Evolutionary conservation across 2,888 invertebrate genomes (phyloP).

Genomic region (Torymus aiolomorphi): DNA sequence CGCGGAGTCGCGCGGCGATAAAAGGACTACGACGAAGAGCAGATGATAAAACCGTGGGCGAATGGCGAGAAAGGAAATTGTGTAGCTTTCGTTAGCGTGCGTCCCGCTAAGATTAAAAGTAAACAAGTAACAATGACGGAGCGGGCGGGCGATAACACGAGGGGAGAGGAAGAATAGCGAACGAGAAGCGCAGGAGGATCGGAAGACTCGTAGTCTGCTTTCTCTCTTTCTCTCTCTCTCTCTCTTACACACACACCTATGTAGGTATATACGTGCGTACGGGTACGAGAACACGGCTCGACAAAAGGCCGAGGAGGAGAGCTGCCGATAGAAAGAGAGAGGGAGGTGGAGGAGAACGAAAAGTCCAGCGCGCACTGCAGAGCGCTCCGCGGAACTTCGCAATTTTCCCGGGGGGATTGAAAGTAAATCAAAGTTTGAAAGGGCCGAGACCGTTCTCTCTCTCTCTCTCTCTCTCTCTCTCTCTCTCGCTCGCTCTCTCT

Average conservation of each 20-base stretch:
- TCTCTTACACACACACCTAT: too few relatives aligned
- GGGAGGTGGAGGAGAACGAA: background rate
- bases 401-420: constrained; percentile 61
- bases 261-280: too few relatives aligned
- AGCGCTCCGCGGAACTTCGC: constrained; percentile 55
- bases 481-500: background rate
- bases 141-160: constrained; percentile 46
- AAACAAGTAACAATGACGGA: constrained; percentile 65
- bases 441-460: constrained; percentile 37
- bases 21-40: constrained; percentile 8
- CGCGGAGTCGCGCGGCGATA: too few relatives aligned
- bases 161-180: constrained; percentile 17
- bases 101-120: constrained; percentile 64
- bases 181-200: constrained; percentile 28
- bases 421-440: constrained; percentile 64
- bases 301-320: constrained; percentile 16
- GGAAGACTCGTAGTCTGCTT: constrained; percentile 28
- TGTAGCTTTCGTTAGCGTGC: constrained; percentile 63
- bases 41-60: constrained; percentile 35
- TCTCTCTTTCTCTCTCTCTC: background rate
- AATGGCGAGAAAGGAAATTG: constrained; percentile 58
- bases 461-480: background rate
- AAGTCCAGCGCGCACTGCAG: background rate
- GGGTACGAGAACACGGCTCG: background rate
- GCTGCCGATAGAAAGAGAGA: background rate